Evolutionary conservation across 2,113 vertebrate species (phyloP).

Genomic region (Psittacara wagleri): DNA sequence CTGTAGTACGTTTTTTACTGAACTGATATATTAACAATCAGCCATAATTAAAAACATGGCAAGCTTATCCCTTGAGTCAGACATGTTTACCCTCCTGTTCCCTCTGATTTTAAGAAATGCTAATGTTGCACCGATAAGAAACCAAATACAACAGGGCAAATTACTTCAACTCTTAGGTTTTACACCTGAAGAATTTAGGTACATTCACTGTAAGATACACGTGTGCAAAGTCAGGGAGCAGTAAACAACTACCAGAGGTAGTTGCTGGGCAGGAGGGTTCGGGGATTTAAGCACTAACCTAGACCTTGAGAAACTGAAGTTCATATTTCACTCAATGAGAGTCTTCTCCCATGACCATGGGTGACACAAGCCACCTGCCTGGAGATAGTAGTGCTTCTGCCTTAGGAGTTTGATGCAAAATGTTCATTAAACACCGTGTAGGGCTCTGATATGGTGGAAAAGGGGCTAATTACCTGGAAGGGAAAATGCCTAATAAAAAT

Average conservation of each 20-base stretch:
- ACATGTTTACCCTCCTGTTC: background rate
- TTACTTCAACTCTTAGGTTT: background rate
- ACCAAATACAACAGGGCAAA: background rate
- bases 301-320: background rate
- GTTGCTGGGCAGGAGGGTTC: background rate
- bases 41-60: background rate
- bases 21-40: constrained; percentile 17
- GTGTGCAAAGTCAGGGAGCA: background rate
- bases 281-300: background rate
- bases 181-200: background rate
- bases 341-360: background rate
- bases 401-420: background rate
- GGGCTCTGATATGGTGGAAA: background rate
- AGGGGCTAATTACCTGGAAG: constrained; percentile 18
- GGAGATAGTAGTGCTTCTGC: background rate
- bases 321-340: background rate
- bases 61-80: constrained; percentile 9
- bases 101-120: constrained; percentile 8
- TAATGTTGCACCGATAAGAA: background rate
- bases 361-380: background rate
- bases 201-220: background rate
- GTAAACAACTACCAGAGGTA: background rate
- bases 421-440: background rate
- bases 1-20: background rate
- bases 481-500: constrained; percentile 22